Percentiles rank a stretch among this genome's conserved stretches.
Conservation (phyloP, 1,140 invertebrate species). For the Spodoptera litura region DNA sequence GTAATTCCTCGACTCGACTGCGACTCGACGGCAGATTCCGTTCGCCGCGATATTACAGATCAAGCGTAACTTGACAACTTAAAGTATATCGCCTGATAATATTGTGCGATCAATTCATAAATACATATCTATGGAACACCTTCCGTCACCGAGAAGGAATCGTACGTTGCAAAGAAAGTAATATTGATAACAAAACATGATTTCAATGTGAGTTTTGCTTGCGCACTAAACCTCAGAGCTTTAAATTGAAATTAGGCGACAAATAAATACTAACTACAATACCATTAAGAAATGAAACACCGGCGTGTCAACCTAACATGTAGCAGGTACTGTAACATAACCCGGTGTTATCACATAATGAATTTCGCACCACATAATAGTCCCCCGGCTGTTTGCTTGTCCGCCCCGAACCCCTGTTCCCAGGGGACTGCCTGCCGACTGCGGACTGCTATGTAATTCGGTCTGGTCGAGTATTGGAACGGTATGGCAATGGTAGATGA, state of each 20-base stretch:
- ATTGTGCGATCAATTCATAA: neutral
- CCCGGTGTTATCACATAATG: neutral
- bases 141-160: too few species aligned
- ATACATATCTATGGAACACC: neutral
- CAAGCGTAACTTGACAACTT: slow-evolving; percentile 19
- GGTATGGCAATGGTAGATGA: neutral
- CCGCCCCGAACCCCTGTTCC: neutral
- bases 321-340: slow-evolving; percentile 7
- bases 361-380: slow-evolving; percentile 22
- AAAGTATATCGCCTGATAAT: neutral
- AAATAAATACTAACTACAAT: too few species aligned
- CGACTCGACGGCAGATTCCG: slow-evolving; percentile 25
- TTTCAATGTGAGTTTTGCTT: too few species aligned
- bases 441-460: slow-evolving; percentile 7
- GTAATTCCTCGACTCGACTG: slow-evolving; percentile 12
- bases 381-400: slow-evolving; percentile 3
- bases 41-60: slow-evolving; percentile 13
- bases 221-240: too few species aligned
- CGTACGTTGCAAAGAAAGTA: too few species aligned
- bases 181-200: too few species aligned
- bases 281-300: too few species aligned
- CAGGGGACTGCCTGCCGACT: neutral
- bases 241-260: too few species aligned
- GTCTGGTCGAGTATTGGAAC: slow-evolving; percentile 20
- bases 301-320: neutral